Conservation (phyloP, 2,797 vertebrate genomes). For the Eulemur rubriventer region DNA sequence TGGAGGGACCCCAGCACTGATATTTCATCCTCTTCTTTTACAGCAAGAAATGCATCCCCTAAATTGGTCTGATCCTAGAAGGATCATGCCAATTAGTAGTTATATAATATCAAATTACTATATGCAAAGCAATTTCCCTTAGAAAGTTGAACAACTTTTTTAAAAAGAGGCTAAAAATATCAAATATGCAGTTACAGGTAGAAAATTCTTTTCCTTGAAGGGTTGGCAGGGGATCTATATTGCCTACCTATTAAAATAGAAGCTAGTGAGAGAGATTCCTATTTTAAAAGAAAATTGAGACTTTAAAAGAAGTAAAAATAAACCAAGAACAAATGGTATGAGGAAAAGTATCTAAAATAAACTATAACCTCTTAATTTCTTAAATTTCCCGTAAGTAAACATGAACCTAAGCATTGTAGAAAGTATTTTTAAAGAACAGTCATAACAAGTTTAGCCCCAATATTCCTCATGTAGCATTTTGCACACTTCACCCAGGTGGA, state of each 20-base stretch:
- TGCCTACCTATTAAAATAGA: neutral
- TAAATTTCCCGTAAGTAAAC: neutral
- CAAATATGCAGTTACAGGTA: neutral
- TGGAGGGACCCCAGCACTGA: fast-evolving
- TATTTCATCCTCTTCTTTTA: neutral
- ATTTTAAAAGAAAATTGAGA: neutral
- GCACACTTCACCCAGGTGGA: neutral
- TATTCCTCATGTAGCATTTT: neutral
- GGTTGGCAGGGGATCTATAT: neutral
- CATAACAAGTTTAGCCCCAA: fast-evolving
- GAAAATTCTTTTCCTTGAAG: neutral
- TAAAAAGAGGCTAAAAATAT: neutral
- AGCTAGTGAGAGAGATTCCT: neutral
- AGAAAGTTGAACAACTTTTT: neutral
- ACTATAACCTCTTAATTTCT: neutral
- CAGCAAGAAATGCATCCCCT: neutral
- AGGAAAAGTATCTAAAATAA: neutral
- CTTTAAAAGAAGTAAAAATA: neutral
- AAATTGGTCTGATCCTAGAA: neutral
- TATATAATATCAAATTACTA: neutral
- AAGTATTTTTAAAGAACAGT: neutral
- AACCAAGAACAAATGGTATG: neutral
- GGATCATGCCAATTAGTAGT: neutral
- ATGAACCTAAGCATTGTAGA: fast-evolving
- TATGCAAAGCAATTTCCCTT: neutral